Percentiles rank a stretch among this genome's conserved stretches.
phyloP scores from a whole-genome alignment of 2,888 invertebrate genomes.

The Plebejus melissa region DNA sequence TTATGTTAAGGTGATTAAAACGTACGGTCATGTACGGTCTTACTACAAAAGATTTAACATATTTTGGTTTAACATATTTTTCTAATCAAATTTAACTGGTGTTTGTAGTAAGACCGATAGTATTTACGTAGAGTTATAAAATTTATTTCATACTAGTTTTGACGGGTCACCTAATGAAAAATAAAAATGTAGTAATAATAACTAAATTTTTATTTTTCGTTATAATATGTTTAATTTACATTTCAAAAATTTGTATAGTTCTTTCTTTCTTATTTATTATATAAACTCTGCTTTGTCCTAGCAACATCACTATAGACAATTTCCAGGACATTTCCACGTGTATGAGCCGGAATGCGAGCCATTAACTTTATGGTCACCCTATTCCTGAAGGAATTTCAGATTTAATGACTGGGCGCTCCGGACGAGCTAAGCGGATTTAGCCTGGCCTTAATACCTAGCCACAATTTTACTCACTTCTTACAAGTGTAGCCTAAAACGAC shows the following conservation, averaged over 20 bases:
- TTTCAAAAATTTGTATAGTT: not conserved
- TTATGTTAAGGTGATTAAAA: too few species aligned
- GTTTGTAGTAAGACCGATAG: too few species aligned
- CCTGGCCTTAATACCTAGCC: slow-evolving; percentile 23
- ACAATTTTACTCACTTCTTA: slow-evolving; percentile 29
- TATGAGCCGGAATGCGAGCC: not conserved
- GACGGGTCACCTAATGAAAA: too few species aligned
- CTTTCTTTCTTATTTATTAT: not conserved
- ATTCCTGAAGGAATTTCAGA: slow-evolving; percentile 56
- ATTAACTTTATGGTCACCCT: slow-evolving; percentile 41
- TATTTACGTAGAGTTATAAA: too few species aligned
- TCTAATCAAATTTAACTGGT: too few species aligned
- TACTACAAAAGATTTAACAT: too few species aligned
- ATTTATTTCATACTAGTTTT: too few species aligned
- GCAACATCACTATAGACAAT: not conserved
- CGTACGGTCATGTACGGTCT: too few species aligned
- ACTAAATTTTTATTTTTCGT: too few species aligned
- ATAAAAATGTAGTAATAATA: not conserved
- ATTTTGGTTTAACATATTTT: too few species aligned
- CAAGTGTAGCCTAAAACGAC: slow-evolving; percentile 14
- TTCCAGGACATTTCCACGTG: not conserved
- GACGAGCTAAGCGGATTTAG: slow-evolving; percentile 51
- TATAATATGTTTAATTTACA: not conserved
- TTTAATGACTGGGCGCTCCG: slow-evolving; percentile 62
- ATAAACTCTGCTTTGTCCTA: not conserved